Evolutionary conservation across 2,797 vertebrate species (phyloP), one percentile per base, ranked within the genome.

Genomic region (Acipenser transmontanus): DNA sequence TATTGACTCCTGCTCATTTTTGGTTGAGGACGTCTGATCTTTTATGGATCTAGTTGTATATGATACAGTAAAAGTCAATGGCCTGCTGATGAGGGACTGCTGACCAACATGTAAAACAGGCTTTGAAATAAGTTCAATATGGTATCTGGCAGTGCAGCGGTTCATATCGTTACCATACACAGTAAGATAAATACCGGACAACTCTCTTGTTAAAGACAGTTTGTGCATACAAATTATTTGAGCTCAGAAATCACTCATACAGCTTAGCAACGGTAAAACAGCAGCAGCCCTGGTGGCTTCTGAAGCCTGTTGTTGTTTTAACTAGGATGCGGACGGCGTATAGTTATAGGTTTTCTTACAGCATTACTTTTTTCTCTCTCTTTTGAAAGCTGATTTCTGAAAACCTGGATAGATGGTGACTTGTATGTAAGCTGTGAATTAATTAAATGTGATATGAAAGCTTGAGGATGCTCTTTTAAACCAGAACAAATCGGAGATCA

Each of bases 1-100:
- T 69, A 78, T 20, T 72, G 72, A 75, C 69, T 79, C 65, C 56
- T 68, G 76, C 60, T 48, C 72, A 62, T 73, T 74, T n/a, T 70
- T 71, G 68, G 73, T 66, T 47, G 50, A 67, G 9, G 9, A 56
- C 11, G 6, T 20, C 11, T 51, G 13, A 50, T 62, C 54, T 12
- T 47, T 20, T 63, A 10, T 59, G 50, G 62, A 59, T 67, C 48
- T 48, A n/a, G 14, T 6, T 50, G 8, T 34, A 50, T 48, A 51
- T n/a, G 34, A 49, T 51, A 47, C 52, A 51, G n/a, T 8, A 49
- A 13, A 14, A 17, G 64, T 7, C 61, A n/a, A 54, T 48, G 8
- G 13, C 12, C 7, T 61, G 20, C 59, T 49, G 8, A 60, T 50
- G 59, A 54, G 34, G 17, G 47, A 34, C 34, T 34, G 34, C 34